A percentile compares a stretch with the other conserved stretches of the same genome.
Conservation (phyloP, 2,797 vertebrate genomes). For the Poeciliopsis turneri region DNA sequence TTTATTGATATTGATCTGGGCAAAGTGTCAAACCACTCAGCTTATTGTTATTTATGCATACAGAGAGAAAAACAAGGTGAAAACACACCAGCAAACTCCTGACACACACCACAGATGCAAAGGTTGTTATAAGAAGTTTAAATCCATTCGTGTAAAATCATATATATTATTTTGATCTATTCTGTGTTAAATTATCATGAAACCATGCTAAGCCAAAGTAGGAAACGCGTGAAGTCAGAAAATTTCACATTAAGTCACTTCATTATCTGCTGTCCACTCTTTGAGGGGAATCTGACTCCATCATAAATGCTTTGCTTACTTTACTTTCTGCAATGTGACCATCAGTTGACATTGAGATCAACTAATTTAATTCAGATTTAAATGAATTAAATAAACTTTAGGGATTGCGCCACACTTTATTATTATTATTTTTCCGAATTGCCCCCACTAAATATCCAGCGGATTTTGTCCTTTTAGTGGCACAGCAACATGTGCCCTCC, state of each 20-base stretch:
- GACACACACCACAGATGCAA: background rate
- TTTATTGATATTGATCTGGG: slow-evolving; percentile 85
- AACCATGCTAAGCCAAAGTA: background rate
- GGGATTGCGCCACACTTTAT: slow-evolving; percentile 3
- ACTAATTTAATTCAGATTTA: background rate
- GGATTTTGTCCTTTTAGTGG: slow-evolving; percentile 62
- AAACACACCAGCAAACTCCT: background rate
- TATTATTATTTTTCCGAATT: background rate
- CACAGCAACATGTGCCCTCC: slow-evolving; percentile 52
- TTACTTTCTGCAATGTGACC: background rate
- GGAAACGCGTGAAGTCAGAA: background rate
- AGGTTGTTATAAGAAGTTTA: background rate
- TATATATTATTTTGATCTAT: background rate
- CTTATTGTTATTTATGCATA: slow-evolving; percentile 51
- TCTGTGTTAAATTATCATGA: background rate
- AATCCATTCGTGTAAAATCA: background rate
- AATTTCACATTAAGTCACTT: background rate
- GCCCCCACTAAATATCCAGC: slow-evolving; percentile 19
- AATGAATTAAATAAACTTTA: slow-evolving; percentile 5
- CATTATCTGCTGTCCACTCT: slow-evolving; percentile 9
- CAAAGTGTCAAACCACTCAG: slow-evolving; percentile 84
- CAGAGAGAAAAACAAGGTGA: slow-evolving; percentile 35
- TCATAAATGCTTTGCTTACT: background rate
- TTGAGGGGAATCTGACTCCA: background rate
- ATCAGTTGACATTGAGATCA: background rate